These are phyloP conservation scores for Alcis repandata DNA, from an alignment of 2,888 invertebrate species.

Conservation along the genomic window DNA sequence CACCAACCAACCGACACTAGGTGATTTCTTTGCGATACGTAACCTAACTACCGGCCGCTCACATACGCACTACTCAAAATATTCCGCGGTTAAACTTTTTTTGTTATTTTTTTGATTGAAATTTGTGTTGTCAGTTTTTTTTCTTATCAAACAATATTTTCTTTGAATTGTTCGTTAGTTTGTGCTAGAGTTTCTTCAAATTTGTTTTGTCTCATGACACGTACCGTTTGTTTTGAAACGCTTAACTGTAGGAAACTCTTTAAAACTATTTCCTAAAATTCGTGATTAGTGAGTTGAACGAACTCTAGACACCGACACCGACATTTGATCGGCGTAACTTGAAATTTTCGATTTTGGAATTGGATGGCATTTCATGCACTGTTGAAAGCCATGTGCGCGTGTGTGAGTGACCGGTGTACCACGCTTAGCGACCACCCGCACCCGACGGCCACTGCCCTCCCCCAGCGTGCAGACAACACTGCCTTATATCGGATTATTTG, in stretches of 20 bases:
- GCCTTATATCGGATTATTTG: constrained; percentile 3
- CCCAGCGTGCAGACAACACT: constrained; percentile 49
- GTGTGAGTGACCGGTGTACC: constrained; percentile 28
- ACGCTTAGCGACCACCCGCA: constrained; percentile 81
- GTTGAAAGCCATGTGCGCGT: background rate
- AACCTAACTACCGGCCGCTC: constrained; percentile 55
- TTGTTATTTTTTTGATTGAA: no score
- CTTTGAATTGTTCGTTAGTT: background rate
- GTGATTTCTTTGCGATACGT: constrained; percentile 86
- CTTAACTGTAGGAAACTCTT: no score
- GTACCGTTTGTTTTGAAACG: no score
- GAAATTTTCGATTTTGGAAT: no score
- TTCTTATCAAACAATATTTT: background rate
- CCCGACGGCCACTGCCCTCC: constrained; percentile 69
- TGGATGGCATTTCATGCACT: background rate
- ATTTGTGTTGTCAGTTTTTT: background rate
- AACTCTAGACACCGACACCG: background rate
- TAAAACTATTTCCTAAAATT: background rate
- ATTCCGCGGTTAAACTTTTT: background rate
- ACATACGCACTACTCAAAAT: constrained; percentile 1
- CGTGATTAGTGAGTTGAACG: background rate
- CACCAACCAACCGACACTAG: constrained; percentile 84
- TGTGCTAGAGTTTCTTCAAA: background rate
- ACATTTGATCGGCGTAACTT: background rate
- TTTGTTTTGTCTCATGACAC: no score